Evolutionary conservation across 1,140 invertebrate genomes (phyloP), one percentile per base, ranked within the genome.

Genomic region (Oscheius sp.): DNA sequence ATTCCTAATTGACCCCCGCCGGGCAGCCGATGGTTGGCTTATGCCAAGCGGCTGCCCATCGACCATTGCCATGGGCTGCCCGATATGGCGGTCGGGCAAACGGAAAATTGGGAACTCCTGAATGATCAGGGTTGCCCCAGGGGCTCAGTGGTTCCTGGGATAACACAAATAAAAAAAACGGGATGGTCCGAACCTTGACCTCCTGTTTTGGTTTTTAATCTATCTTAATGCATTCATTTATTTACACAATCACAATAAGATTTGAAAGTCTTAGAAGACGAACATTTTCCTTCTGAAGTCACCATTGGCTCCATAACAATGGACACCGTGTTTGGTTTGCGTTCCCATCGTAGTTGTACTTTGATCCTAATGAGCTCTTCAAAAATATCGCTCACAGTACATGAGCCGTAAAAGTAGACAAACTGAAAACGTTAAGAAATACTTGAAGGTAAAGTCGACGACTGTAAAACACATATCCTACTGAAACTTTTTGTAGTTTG

Each of bases 161-260:
- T n/a, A n/a, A n/a, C n/a, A n/a, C n/a, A n/a, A n/a, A n/a, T n/a
- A n/a, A n/a, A n/a, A n/a, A n/a, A n/a, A n/a, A n/a, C n/a, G n/a
- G n/a, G n/a, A n/a, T n/a, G n/a, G n/a, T n/a, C n/a, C n/a, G n/a
- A n/a, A n/a, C n/a, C n/a, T n/a, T n/a, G n/a, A n/a, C n/a, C n/a
- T n/a, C n/a, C n/a, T n/a, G n/a, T 3, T 1, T 13, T 0, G 20
- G 13, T 18, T 38, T 7, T 36, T 36, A 55, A 35, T 36, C 0
- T 15, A 36, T 15, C 58, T 28, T 34, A 4, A 26, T 20, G 32
- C 35, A 32, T 55, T 68, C 34, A 23, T 55, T 23, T 7, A 55
- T 55, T 55, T 55, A 55, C n/a, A 32, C 45, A 55, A 23, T 23
- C 52, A 58, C 46, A 58, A 34, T 52, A 52, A 55, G 49, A 26